Base-by-base conservation (phyloP, 1,140 invertebrate genomes). In the Saccostrea cuccullata region DNA sequence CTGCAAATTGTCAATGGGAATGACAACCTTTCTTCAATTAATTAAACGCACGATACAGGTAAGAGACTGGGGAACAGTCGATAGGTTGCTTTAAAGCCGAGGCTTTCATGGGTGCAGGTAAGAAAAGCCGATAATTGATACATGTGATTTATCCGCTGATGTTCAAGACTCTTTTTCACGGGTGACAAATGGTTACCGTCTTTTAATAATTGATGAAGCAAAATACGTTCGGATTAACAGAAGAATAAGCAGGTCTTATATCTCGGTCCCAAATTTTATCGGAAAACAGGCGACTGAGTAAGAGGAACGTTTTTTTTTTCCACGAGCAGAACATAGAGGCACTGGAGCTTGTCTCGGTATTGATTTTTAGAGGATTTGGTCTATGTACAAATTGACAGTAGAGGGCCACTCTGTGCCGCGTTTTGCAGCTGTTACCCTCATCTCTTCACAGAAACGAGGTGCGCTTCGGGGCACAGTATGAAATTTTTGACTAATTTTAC, bases 351-450 rank as follows among this genome's bases (percentile, higher is more conserved):
- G 58, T 26, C 47, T 83, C 55, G 47, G 55, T 86, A 89, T 86
- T 86, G 60, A 73, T 70, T 26, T 20, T 60, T 55, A 67, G 17
- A 47, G 70, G 89, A 85, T 73, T 87, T 55, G 58, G 56, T 60
- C 30, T 17, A 70, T 86, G 77, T 85, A 87, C 86, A 87, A 87
- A 87, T 56, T 88, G 84, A 90, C 87, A 86, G 70, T 36, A 15
- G 70, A 87, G 82, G 77, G 84, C 47, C 55, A 70, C 86, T 60
- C 60, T 73, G 40, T 87, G 89, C 47, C 89, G 86, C 86, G 85
- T 60, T 87, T 64, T 86, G 70, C 89, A 90, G 89, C 89, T 90
- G 89, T 90, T 88, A 73, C 87, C 85, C 84, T 87, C 55, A 58
- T 85, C 23, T n/a, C 55, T 20, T 26, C 30, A 85, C 64, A 40